Percentiles rank a stretch among this genome's conserved stretches.
phyloP scores from a whole-genome alignment of 2,113 vertebrate genomes.

The Argyrosomus japonicus region DNA sequence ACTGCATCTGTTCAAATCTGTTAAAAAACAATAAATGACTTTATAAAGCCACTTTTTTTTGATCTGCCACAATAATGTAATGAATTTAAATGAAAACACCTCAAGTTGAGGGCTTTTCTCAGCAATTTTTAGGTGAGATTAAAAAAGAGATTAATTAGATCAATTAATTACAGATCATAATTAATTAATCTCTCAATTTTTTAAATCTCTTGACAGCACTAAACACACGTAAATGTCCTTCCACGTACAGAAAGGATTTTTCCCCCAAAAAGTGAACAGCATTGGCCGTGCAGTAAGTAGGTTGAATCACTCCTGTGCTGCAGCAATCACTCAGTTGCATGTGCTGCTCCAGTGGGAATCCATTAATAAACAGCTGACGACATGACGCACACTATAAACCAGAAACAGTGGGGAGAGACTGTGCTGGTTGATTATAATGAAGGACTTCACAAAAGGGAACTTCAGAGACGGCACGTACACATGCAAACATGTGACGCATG shows the following conservation, averaged over 20 bases:
- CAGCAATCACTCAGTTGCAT: slow-evolving; percentile 33
- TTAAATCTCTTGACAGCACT: too few relatives aligned
- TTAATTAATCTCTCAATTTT: too few relatives aligned
- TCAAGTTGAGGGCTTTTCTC: too few relatives aligned
- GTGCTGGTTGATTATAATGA: slow-evolving; percentile 40
- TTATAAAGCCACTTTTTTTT: too few relatives aligned
- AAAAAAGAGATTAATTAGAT: too few relatives aligned
- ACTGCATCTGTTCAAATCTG: too few relatives aligned
- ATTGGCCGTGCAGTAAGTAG: slow-evolving; percentile 46
- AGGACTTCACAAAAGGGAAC: slow-evolving; percentile 41
- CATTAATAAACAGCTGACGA: slow-evolving; percentile 65
- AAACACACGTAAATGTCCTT: slow-evolving; percentile 1
- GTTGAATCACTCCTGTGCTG: slow-evolving; percentile 50
- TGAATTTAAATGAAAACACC: too few relatives aligned
- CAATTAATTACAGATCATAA: too few relatives aligned
- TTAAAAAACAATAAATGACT: too few relatives aligned
- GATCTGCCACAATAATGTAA: too few relatives aligned
- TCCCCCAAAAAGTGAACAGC: neutral
- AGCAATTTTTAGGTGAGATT: too few relatives aligned
- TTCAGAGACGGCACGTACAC: slow-evolving; percentile 10
- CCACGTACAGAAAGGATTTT: neutral
- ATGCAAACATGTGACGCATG: neutral
- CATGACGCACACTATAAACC: slow-evolving; percentile 34
- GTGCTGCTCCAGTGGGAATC: slow-evolving; percentile 61
- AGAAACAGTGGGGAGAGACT: slow-evolving; percentile 26